Conservation (phyloP, 2,113 vertebrate species). For the Bos taurus region ARS-UCD2.0 NC_037329.1:66046501-66047000, state of each 20-base stretch:
- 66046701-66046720: neutral
- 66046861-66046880: neutral
- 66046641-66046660: neutral
- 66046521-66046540: neutral
- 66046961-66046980: neutral
- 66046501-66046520: neutral
- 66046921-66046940: neutral
- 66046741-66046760: neutral
- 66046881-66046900: neutral
- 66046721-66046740: neutral
- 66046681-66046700: neutral
- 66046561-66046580: neutral
- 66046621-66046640: neutral
- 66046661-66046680: neutral
- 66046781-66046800: neutral
- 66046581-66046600: neutral
- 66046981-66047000: neutral
- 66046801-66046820: neutral
- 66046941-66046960: neutral
- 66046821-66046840: neutral
- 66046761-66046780: neutral
- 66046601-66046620: neutral
- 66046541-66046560: neutral
- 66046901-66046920: neutral
- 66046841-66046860: neutral